A percentile compares a stretch with the other conserved stretches of the same genome.
phyloP scores from a whole-genome alignment of 2,113 vertebrate genomes.

The Pica pica region DNA sequence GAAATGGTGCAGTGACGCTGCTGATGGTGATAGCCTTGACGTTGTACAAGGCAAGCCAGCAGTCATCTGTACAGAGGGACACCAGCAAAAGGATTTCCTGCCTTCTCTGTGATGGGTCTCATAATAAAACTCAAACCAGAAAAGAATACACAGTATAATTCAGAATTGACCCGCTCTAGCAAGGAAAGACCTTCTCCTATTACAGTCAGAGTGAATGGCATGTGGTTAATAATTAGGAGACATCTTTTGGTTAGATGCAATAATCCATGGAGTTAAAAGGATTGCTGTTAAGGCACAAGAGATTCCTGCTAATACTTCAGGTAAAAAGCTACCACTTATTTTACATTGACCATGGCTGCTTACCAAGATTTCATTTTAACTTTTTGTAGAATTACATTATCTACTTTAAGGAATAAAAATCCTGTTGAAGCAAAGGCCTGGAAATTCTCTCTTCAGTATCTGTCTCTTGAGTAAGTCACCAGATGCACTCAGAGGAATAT shows the following conservation, averaged over 20 bases:
- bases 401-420: background rate
- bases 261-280: background rate
- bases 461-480: background rate
- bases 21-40: background rate
- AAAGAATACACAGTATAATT: background rate
- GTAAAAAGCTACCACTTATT: background rate
- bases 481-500: accelerated
- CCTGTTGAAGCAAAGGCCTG: background rate
- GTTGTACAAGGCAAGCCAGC: background rate
- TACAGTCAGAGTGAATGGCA: background rate
- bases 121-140: background rate
- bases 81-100: background rate
- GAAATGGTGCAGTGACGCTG: background rate
- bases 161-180: background rate
- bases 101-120: background rate
- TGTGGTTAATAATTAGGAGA: background rate
- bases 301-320: background rate
- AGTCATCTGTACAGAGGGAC: background rate
- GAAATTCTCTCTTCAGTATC: background rate
- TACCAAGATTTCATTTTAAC: background rate
- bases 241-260: background rate
- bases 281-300: background rate
- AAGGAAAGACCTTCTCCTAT: background rate
- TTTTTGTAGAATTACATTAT: background rate
- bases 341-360: background rate